Evolutionary conservation across 2,888 invertebrate genomes (phyloP), one percentile per base, ranked within the genome.

Genomic region (Caenorhabditis sp.): DNA sequence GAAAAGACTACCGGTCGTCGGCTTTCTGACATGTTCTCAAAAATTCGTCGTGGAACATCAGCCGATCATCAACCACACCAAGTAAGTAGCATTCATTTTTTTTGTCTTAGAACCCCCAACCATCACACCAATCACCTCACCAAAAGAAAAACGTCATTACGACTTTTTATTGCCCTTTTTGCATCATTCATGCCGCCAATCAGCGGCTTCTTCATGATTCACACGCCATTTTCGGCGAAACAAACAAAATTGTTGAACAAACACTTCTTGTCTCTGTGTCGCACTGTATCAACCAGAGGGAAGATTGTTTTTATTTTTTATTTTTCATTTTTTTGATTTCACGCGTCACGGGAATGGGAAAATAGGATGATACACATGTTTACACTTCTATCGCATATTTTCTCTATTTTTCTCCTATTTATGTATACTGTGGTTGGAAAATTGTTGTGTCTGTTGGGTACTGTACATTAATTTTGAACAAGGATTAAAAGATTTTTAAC

Each of bases 11-110:
- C 76, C 23, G 71, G 81, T 63, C 79, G 84, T 4, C 80, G 85
- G n/a, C 67, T 85, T 17, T 85, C 85, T 4, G 85, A 80, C 62
- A 83, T 87, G 84, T 83, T 84, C 70, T 72, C 78, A n/a, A 78
- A 83, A 31, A 80, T 86, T 54, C 76, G 83, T n/a, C 72, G 77
- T 49, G 70, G 76, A 25, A 70, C 68, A 23, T 62, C 75, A 5
- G 65, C 68, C 10, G 77, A 77, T 36, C 74, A 77, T 52, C 71
- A 80, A 38, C 79, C 77, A 26, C 70, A 69, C 31, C 77, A 76
- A 73, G 76, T 77, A 69, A 5, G 21, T 17, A 10, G 21, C 26
- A 3, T 56, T 56, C 12, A n/a, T n/a, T n/a, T n/a, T n/a, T n/a
- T n/a, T n/a, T n/a, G n/a, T n/a, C n/a, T n/a, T n/a, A n/a, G n/a